Conservation (phyloP, 2,797 vertebrate genomes). For the Tokudaia tokunoshimensis region DNA sequence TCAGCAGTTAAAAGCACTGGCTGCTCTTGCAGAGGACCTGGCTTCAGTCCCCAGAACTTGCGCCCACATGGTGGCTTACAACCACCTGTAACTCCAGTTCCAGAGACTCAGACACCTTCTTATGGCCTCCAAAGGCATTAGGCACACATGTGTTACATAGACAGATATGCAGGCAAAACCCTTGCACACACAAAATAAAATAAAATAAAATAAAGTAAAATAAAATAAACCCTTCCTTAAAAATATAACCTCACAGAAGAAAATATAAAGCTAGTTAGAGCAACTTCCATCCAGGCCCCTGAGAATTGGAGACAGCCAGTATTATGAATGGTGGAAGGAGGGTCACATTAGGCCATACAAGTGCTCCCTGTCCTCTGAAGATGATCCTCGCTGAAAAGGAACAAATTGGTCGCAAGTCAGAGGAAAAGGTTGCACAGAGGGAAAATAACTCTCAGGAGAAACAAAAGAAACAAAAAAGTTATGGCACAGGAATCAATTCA, state of each 20-base stretch:
- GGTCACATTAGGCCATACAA: not conserved
- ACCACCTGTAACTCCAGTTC: not conserved
- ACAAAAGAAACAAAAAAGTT: not conserved
- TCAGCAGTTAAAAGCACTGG: not conserved
- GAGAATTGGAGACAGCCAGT: not conserved
- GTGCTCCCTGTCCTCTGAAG: not conserved
- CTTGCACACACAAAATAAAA: not conserved
- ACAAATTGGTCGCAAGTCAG: not conserved
- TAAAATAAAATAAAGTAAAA: too few species aligned
- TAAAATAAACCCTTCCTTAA: not conserved
- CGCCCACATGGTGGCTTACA: not conserved
- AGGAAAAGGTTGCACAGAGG: not conserved
- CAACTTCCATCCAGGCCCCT: not conserved
- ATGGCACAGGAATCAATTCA: not conserved
- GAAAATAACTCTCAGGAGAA: not conserved
- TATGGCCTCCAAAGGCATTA: not conserved
- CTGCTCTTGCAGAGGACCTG: not conserved
- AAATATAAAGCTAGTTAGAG: not conserved
- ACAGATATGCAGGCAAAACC: not conserved
- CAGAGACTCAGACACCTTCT: not conserved
- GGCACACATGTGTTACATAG: not conserved
- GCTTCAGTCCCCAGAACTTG: not conserved
- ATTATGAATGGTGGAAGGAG: not conserved
- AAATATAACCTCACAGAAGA: not conserved
- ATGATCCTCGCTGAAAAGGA: not conserved